These are phyloP conservation scores for Phytoseiulus persimilis DNA, from an alignment of 2,888 invertebrate species.

Conservation along the genomic window DNA sequence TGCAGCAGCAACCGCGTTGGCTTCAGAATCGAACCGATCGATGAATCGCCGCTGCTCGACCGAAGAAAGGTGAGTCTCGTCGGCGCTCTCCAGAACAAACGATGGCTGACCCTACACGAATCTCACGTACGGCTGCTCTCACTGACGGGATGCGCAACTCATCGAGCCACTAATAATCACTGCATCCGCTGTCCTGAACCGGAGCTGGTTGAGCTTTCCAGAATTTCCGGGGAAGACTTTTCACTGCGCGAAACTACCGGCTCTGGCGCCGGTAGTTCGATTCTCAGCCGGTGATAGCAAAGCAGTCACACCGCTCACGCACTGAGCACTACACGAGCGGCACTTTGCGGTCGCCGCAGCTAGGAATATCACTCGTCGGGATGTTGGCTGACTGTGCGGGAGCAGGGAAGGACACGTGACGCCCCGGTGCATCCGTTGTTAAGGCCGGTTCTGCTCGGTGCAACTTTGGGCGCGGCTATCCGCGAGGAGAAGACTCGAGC, in stretches of 20 bases:
- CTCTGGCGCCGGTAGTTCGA: neutral
- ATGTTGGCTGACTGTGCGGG: neutral
- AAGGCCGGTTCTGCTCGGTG: neutral
- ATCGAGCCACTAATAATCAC: no score
- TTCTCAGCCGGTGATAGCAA: neutral
- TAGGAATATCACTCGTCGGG: neutral
- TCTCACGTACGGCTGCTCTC: no score
- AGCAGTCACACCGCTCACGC: neutral
- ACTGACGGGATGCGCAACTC: no score
- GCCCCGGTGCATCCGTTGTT: conserved; percentile 5
- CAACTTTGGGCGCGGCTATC: neutral
- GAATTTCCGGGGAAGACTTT: neutral
- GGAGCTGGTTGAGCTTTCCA: no score
- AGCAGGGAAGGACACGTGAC: neutral
- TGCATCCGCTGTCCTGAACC: no score
- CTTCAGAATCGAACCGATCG: no score
- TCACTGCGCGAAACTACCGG: neutral
- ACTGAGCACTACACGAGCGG: neutral
- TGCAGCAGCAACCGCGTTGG: no score
- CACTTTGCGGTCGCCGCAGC: neutral
- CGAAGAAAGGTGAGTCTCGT: no score
- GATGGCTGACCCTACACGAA: no score
- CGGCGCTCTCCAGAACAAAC: no score
- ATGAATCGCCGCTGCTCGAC: no score
- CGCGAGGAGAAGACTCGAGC: neutral